phyloP scores from a whole-genome alignment of 2,797 vertebrate genomes.

The Nyctibius grandis region DNA sequence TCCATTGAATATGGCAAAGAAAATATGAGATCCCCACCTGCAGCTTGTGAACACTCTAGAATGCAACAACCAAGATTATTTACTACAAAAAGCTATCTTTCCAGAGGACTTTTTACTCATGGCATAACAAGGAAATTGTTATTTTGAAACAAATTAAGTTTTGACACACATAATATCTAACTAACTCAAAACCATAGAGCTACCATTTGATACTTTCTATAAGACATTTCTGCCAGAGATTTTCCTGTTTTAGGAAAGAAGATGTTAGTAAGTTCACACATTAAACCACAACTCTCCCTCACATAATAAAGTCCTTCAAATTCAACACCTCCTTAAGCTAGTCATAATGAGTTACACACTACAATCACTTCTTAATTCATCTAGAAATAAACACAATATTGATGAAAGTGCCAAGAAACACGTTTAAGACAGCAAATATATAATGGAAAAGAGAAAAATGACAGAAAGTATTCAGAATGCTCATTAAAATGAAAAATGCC shows the following conservation, averaged over 20 bases:
- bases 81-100: neutral
- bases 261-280: neutral
- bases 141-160: neutral
- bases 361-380: neutral
- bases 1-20: neutral
- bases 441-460: neutral
- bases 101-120: neutral
- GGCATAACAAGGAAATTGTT: neutral
- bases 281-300: neutral
- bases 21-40: neutral
- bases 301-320: neutral
- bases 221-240: neutral
- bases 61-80: neutral
- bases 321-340: neutral
- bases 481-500: slow-evolving; percentile 19
- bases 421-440: neutral
- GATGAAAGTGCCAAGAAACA: neutral
- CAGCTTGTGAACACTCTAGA: neutral
- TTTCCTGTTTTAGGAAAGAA: neutral
- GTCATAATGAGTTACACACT: neutral
- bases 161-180: neutral
- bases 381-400: neutral
- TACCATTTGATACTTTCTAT: neutral
- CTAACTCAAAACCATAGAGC: neutral
- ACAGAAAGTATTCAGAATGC: neutral